Conservation (phyloP, 2,888 invertebrate species). For the Tenthredo scrophulariae region DNA sequence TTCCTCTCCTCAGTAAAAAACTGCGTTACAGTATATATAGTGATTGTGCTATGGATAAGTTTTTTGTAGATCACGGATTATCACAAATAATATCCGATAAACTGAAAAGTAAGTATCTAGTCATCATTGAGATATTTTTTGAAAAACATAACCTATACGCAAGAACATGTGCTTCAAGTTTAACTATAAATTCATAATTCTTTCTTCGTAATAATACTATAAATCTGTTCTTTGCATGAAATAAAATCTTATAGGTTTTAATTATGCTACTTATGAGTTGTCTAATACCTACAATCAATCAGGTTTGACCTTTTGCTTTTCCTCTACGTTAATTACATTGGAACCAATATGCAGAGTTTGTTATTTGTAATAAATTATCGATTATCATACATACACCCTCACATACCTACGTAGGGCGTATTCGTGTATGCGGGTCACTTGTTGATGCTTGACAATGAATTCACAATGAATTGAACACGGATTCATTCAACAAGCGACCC, state of each 20-base stretch:
- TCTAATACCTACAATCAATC: neutral
- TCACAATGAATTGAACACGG: neutral
- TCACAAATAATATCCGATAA: neutral
- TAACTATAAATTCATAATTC: neutral
- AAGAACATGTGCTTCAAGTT: neutral
- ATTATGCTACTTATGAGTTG: constrained; percentile 2
- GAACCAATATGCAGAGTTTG: constrained; percentile 9
- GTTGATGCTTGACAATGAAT: no score
- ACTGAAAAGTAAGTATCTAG: neutral
- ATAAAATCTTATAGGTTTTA: neutral
- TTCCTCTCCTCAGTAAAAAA: no score
- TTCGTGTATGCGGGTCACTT: no score
- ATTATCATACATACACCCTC: no score
- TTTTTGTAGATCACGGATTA: neutral
- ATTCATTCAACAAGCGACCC: neutral
- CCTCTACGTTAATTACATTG: neutral
- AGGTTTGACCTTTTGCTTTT: constrained; percentile 7
- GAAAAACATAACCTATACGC: constrained; percentile 7
- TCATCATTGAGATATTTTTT: neutral
- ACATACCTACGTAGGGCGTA: no score
- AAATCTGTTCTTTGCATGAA: neutral
- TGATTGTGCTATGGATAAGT: no score
- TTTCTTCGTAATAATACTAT: neutral
- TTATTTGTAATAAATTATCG: neutral
- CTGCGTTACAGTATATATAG: no score